Evolutionary conservation across 2,888 invertebrate species (phyloP), one percentile per base, ranked within the genome.

Genomic region (Pinctada fucata): DNA sequence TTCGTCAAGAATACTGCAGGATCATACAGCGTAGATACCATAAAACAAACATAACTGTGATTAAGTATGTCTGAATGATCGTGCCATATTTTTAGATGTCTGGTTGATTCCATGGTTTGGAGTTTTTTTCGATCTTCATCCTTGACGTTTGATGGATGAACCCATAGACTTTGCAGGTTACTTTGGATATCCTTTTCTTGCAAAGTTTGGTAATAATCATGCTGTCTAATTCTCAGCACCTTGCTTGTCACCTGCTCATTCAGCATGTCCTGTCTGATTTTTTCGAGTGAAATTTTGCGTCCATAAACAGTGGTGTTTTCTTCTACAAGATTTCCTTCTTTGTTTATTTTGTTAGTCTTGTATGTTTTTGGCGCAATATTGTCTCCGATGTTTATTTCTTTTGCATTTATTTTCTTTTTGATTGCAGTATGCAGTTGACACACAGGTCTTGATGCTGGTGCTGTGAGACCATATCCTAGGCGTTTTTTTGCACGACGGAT

Each of bases 21-120:
- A 47, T 72, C 63, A 13, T 72, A 63, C 3, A 72, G 13, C 2
- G 51, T 45, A 31, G 45, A 58, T 2, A 72, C 58, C 63, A 63
- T 72, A 48, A 72, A 13, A 16, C 48, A 8, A 10, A 58, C 13
- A 6, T 72, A 58, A 2, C 45, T 58, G 10, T 72, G 72, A 8
- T 72, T 63, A 0, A 47, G 58, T 8, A 72, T 72, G 63, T 72
- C 72, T 13, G 45, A 63, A n/a, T 72, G 72, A 45, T 72, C 72
- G 3, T 72, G 72, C 72, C 72, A 72, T 6, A 72, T 58, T 45
- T 72, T 72, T 1, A 58, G 4, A 48, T 45, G 8, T 13, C 63
- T 58, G 2, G 52, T 58, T 16, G 52, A 52, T 31, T 52, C 71
- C n/a, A 51, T 51, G 4, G 5, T 1, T 52, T 6, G 50, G 16